Percentiles rank a stretch among this genome's conserved stretches.
These are phyloP conservation scores for Ladona fulva DNA, from an alignment of 1,140 invertebrate species.

Conservation along the genomic window DNA sequence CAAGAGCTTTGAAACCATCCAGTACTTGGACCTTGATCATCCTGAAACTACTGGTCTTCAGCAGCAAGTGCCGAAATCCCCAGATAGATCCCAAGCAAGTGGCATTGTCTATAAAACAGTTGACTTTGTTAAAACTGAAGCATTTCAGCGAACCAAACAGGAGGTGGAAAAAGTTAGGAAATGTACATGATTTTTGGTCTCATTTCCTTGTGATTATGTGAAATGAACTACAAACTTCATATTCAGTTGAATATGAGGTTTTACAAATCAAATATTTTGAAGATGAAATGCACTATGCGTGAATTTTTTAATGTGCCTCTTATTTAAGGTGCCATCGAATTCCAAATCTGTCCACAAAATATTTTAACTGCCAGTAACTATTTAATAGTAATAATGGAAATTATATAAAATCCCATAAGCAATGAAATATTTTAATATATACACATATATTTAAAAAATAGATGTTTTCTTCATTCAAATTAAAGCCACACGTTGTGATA, in stretches of 20 bases:
- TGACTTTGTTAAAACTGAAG: slow-evolving; percentile 84
- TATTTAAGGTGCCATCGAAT: neutral
- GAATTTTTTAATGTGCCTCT: neutral
- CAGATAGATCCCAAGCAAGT: slow-evolving; percentile 18
- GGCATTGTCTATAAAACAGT: slow-evolving; percentile 73
- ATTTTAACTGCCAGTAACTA: neutral
- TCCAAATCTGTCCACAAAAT: neutral
- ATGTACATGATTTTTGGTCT: neutral
- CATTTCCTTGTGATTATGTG: neutral
- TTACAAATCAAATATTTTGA: neutral
- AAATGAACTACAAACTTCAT: too few relatives aligned
- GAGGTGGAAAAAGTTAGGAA: slow-evolving; percentile 57
- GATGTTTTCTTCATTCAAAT: too few relatives aligned
- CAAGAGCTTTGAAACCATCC: slow-evolving; percentile 39
- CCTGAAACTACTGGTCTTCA: neutral
- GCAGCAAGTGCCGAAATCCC: slow-evolving; percentile 12
- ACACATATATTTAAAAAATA: neutral
- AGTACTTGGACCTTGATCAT: slow-evolving; percentile 68
- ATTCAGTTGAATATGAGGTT: too few relatives aligned
- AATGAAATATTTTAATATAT: neutral
- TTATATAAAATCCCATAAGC: neutral
- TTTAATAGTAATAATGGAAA: neutral
- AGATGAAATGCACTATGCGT: neutral
- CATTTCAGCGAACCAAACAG: slow-evolving; percentile 77
- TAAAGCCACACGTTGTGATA: too few relatives aligned